Evolutionary conservation across 2,888 invertebrate genomes (phyloP).

Genomic region (Parnassius apollo): DNA sequence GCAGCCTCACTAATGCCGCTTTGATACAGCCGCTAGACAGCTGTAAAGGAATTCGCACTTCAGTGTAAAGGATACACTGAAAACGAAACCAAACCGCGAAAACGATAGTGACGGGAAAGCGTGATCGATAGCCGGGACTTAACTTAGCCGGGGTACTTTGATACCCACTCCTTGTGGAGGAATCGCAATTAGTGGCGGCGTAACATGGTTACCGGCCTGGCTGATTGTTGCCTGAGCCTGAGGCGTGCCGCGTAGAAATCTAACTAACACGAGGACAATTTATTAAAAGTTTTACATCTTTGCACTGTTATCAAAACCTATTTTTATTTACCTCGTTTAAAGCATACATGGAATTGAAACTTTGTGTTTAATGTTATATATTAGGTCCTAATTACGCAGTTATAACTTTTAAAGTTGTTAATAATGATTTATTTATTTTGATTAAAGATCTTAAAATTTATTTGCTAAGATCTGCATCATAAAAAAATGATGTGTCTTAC

Average conservation of each 20-base stretch:
- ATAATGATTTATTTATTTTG: no score
- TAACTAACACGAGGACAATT: slow-evolving; percentile 25
- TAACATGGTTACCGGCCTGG: slow-evolving; percentile 58
- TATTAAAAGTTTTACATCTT: slow-evolving; percentile 23
- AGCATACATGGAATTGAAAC: no score
- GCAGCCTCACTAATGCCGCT: slow-evolving; percentile 44
- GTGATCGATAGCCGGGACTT: slow-evolving; percentile 57
- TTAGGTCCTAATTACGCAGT: no score
- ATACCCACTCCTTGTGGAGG: slow-evolving; percentile 46
- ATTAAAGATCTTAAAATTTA: no score
- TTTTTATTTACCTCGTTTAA: no score
- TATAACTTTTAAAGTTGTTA: no score
- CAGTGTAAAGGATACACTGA: slow-evolving; percentile 53
- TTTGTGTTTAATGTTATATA: no score
- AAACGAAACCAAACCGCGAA: slow-evolving; percentile 44
- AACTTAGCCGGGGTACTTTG: no score
- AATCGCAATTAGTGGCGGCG: slow-evolving; percentile 69
- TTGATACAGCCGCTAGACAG: slow-evolving; percentile 34
- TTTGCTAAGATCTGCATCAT: no score
- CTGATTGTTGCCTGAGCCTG: slow-evolving; percentile 52
- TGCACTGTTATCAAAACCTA: no score
- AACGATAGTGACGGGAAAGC: slow-evolving; percentile 35
- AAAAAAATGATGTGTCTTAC: no score
- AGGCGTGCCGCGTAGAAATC: slow-evolving; percentile 29
- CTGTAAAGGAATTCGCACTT: slow-evolving; percentile 52